Evolutionary conservation across 1,140 invertebrate species (phyloP), one percentile per base, ranked within the genome.

Genomic region (Pseudomyrmex dendroicus): DNA sequence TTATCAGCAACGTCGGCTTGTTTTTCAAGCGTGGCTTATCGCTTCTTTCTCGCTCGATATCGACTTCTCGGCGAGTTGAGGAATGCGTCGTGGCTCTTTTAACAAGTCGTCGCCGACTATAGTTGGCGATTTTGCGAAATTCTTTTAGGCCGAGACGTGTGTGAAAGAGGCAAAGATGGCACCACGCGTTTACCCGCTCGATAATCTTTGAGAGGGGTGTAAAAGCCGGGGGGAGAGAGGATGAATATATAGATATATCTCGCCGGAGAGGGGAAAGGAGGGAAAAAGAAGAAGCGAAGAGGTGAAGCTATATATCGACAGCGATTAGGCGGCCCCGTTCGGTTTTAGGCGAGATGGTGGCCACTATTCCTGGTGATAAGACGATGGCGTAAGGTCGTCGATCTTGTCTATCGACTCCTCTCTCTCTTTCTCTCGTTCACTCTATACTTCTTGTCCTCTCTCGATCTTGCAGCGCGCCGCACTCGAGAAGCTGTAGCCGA

Each of bases 391-490:
- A 63, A 54, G 59, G 25, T 82, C 57, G 48, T 73, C 68, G 73
- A 77, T 85, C 76, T 77, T 46, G 10, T 86, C 83, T 70, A 44
- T 44, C 70, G 46, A 52, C 66, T 77, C 46, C 46, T 35, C 35
- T 35, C 35, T 35, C 5, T 35, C 35, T 35, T 5, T 35, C 5
- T 35, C 35, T 77, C 73, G 48, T 80, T 70, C 66, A 48, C 68
- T 67, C 48, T 48, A 50, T 48, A 63, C 74, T 56, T 50, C 76
- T 25, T 84, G 50, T 86, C 73, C 44, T 84, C 50, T 12, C 22
- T 64, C 46, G 63, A 77, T 87, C 86, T 86, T 84, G 50, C 73
- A 67, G 66, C 85, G 50, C 56, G 66, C 67, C 62, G 77, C 35
- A 73, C 72, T 83, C 67, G 80, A 54, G 20, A 52, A 72, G 77